A percentile compares a stretch with the other conserved stretches of the same genome.
Conservation (phyloP, 2,113 vertebrate species). For the Leiothrix lutea region DNA sequence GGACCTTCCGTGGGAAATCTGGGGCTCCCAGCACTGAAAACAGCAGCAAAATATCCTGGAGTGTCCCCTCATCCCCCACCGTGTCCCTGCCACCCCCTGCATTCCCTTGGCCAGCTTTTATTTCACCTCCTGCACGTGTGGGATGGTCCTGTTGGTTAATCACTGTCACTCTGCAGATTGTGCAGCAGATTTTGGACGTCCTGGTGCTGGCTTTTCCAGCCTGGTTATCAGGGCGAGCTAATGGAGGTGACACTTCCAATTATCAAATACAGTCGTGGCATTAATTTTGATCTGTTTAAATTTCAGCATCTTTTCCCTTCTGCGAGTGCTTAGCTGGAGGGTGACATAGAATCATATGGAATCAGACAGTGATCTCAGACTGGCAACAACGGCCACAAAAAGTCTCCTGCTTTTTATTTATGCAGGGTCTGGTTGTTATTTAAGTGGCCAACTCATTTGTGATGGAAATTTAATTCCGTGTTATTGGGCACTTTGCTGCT, state of each 20-base stretch:
- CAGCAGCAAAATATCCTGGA: neutral
- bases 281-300: slow-evolving; percentile 51
- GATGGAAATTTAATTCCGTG: neutral
- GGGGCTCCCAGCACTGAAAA: neutral
- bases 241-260: slow-evolving; percentile 55
- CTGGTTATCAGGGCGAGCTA: slow-evolving; percentile 21
- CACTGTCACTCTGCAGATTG: neutral
- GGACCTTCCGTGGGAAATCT: fast-evolving
- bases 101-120: neutral
- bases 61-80: fast-evolving
- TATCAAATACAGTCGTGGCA: neutral
- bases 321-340: slow-evolving; percentile 1
- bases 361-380: slow-evolving; percentile 11
- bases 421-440: neutral
- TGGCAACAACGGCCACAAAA: neutral
- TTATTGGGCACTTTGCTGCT: neutral
- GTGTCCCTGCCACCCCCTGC: neutral
- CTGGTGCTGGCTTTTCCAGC: slow-evolving; percentile 1
- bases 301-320: slow-evolving; percentile 18
- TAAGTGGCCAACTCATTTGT: neutral
- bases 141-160: neutral
- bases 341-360: neutral
- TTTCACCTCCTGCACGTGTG: fast-evolving
- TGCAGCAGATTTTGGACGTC: neutral
- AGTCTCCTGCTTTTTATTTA: neutral